These are phyloP conservation scores for Drosophila ironensis DNA, from an alignment of 1,140 invertebrate genomes.

Conservation along the genomic window DNA sequence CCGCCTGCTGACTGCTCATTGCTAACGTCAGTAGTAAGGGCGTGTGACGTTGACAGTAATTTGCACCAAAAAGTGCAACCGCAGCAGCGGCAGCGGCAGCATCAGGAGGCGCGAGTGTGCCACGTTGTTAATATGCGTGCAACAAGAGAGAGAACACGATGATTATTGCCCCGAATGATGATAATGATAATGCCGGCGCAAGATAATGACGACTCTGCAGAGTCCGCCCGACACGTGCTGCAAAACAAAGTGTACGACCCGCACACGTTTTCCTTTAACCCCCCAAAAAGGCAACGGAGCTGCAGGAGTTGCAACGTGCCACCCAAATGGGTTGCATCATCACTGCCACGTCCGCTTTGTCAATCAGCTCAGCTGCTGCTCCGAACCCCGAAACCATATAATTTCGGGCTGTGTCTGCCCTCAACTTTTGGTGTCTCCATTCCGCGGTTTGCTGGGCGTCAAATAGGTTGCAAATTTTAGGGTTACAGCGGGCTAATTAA, in stretches of 20 bases:
- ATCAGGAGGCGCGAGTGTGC: slow-evolving; percentile 51
- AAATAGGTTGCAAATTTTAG: slow-evolving; percentile 6
- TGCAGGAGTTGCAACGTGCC: not conserved
- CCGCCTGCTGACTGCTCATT: slow-evolving; percentile 38
- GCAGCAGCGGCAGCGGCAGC: slow-evolving; percentile 76
- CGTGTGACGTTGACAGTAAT: slow-evolving; percentile 75
- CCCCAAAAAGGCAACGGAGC: not conserved
- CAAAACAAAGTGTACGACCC: slow-evolving; percentile 64
- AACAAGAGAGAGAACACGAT: slow-evolving; percentile 1
- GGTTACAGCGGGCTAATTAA: slow-evolving; percentile 45
- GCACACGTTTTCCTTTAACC: too few species aligned
- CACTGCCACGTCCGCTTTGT: slow-evolving; percentile 72
- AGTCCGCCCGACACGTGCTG: slow-evolving; percentile 62
- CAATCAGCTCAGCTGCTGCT: slow-evolving; percentile 47
- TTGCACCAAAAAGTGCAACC: slow-evolving; percentile 74
- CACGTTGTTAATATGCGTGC: slow-evolving; percentile 62
- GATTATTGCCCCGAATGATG: not conserved
- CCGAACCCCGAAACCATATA: slow-evolving; percentile 9
- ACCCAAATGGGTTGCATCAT: slow-evolving; percentile 46
- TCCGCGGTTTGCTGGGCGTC: slow-evolving; percentile 19
- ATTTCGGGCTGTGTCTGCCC: slow-evolving; percentile 52
- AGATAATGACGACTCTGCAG: slow-evolving; percentile 35
- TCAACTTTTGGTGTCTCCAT: slow-evolving; percentile 34
- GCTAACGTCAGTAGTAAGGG: too few species aligned
- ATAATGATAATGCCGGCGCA: slow-evolving; percentile 9